Base-by-base conservation (phyloP, 2,797 vertebrate species). In the Diplodus puntazzo region DNA sequence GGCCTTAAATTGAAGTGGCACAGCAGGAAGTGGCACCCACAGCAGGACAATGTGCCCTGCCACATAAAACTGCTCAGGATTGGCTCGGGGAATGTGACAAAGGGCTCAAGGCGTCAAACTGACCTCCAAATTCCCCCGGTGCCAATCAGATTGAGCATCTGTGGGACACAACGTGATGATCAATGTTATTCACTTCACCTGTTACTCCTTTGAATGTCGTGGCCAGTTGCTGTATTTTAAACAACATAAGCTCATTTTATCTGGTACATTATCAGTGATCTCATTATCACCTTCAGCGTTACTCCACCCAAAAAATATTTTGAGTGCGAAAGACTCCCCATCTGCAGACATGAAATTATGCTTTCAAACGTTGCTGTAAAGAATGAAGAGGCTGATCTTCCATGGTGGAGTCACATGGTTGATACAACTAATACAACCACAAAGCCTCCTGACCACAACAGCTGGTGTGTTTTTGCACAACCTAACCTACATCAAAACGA, bases 401-500 rank as follows among this genome's bases (percentile, higher is more conserved):
- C 55, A 23, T 6, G 23, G 45, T 3, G 17, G 30, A 52, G 58
- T 69, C 66, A 69, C 23, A 45, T 8, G 13, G n/a, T 17, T n/a
- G 45, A 42, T 17, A 8, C 39, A 7, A 46, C 18, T 39, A 5
- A 50, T 14, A 14, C 2, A 4, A 52, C 30, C 59, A 62, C 4
- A 46, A n/a, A n/a, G 2, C 45, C 73, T 68, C 69, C 57, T 66
- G 49, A 71, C 45, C 16, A 11, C 21, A 2, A 67, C 64, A 61
- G 10, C 64, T 53, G 49, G 12, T 59, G 21, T 39, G n/a, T 12
- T 54, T 54, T 65, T 49, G 34, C 18, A 43, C 50, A 71, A 21
- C 11, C 21, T 17, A 66, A 5, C 0, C 17, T 21, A 48, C n/a
- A 54, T 7, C 11, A 68, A 43, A 21, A 34, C 21, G 7, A 63